Percentiles rank a stretch among this genome's conserved stretches.
Evolutionary conservation across 2,797 vertebrate species (phyloP).

Genomic region (Melanotaenia boesemani): DNA sequence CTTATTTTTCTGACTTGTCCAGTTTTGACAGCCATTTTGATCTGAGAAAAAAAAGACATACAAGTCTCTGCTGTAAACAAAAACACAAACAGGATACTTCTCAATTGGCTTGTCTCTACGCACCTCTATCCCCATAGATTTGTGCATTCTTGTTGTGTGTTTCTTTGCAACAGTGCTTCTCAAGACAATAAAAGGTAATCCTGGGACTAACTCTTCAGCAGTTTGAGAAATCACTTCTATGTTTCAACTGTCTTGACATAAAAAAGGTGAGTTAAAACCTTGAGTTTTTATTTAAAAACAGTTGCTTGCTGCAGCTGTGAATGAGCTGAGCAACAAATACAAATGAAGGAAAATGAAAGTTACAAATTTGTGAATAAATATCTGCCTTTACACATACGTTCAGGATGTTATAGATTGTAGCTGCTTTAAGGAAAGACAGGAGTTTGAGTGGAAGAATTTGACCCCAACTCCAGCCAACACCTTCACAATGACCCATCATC

Average conservation of each 20-base stretch:
- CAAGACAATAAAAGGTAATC: background rate
- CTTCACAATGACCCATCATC: background rate
- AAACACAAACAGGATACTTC: conserved; percentile 3
- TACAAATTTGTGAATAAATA: background rate
- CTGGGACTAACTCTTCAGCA: background rate
- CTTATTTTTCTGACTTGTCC: conserved; percentile 5
- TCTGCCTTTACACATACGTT: background rate
- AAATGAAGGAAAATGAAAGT: background rate
- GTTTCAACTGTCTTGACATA: background rate
- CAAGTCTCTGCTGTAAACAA: conserved; percentile 3
- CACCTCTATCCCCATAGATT: background rate
- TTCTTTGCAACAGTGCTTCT: background rate
- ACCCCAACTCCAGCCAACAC: background rate
- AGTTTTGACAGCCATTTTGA: conserved; percentile 13
- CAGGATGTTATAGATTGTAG: background rate
- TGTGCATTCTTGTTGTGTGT: background rate
- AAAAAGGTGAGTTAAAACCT: background rate
- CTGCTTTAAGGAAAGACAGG: background rate
- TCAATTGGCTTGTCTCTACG: conserved; percentile 4
- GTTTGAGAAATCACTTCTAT: background rate
- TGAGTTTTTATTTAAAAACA: background rate
- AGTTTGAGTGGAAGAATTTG: background rate
- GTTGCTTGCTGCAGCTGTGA: conserved; percentile 1
- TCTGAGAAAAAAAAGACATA: conserved; percentile 3
- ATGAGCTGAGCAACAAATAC: background rate